Evolutionary conservation across 2,797 vertebrate genomes (phyloP).

Genomic region (Oryzias sinensis): DNA sequence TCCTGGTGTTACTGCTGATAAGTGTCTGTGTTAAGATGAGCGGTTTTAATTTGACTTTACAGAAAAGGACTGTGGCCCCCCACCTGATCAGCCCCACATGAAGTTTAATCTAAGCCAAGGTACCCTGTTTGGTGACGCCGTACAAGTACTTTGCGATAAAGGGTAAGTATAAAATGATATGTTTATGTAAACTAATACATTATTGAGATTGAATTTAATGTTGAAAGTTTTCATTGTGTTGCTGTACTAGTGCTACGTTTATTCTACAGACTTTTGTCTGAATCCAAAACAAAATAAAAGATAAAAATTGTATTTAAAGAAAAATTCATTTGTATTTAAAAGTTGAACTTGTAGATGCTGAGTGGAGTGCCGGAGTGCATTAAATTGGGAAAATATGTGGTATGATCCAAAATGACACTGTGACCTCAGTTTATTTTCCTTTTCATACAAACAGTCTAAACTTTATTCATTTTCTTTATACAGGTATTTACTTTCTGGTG

Average conservation of each 20-base stretch:
- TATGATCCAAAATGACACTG: too few relatives aligned
- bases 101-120: not conserved
- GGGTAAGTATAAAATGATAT: slow-evolving; percentile 62
- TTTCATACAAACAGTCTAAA: slow-evolving; percentile 3
- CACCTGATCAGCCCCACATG: slow-evolving; percentile 23
- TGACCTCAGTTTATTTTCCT: not conserved
- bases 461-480: not conserved
- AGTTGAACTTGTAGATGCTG: too few relatives aligned
- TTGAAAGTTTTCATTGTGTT: not conserved
- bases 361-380: slow-evolving; percentile 1
- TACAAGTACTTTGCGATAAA: slow-evolving; percentile 37
- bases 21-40: not conserved
- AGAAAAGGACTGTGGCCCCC: slow-evolving; percentile 72
- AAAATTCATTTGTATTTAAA: too few relatives aligned
- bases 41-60: slow-evolving; percentile 17
- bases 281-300: too few relatives aligned
- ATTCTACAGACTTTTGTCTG: too few relatives aligned
- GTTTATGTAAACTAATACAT: not conserved
- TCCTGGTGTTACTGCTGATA: not conserved
- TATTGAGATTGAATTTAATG: not conserved
- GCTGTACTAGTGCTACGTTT: not conserved
- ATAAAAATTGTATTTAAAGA: too few relatives aligned
- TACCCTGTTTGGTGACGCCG: slow-evolving; percentile 50
- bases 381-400: not conserved
- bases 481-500: slow-evolving; percentile 62